Conservation (phyloP, 2,888 invertebrate genomes). For the Nemurella pictetii region DNA sequence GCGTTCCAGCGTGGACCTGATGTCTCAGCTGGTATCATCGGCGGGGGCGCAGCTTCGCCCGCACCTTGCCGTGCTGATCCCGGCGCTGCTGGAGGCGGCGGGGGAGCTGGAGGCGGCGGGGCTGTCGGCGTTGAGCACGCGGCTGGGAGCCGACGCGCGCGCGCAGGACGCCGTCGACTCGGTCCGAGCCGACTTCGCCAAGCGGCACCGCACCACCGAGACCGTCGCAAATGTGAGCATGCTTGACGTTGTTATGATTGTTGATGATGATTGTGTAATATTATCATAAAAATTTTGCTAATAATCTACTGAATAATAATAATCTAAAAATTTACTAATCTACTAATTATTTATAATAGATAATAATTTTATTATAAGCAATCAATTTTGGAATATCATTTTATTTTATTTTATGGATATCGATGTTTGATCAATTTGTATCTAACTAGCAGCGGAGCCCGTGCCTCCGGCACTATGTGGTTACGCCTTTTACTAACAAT, state of each 20-base stretch:
- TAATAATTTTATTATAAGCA: no score
- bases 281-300: no score
- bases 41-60: constrained; percentile 80
- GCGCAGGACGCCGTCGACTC: constrained; percentile 78
- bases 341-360: no score
- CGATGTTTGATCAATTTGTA: no score
- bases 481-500: no score
- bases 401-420: no score
- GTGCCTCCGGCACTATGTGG: no score
- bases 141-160: constrained; percentile 67
- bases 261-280: no score
- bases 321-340: no score
- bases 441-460: no score
- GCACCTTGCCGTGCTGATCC: constrained; percentile 78
- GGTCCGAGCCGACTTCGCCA: constrained; percentile 77
- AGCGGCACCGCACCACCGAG: constrained; percentile 85
- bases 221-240: constrained; percentile 75
- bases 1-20: constrained; percentile 71
- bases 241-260: constrained; percentile 46
- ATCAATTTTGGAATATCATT: no score
- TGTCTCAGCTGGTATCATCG: constrained; percentile 81
- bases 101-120: constrained; percentile 83
- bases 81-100: constrained; percentile 82
- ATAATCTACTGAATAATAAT: no score
- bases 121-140: constrained; percentile 77